phyloP scores from a whole-genome alignment of 1,140 invertebrate species.

The Eubasilissa regina region DNA sequence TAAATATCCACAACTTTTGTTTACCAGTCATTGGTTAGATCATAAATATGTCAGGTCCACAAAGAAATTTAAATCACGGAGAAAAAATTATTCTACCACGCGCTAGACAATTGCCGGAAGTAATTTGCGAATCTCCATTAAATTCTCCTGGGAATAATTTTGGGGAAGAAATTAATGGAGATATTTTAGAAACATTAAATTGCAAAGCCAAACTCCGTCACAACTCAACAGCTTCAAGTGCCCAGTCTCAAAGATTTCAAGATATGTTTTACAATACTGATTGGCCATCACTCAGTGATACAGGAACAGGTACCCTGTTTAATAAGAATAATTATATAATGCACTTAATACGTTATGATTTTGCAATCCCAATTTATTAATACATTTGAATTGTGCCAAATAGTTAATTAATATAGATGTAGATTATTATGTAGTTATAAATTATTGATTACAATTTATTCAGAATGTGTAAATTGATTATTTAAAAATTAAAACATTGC shows the following conservation, averaged over 20 bases:
- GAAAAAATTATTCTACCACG: conserved; percentile 42
- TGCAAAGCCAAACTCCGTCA: conserved; percentile 22
- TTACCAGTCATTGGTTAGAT: too few species aligned
- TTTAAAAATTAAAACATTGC: too few species aligned
- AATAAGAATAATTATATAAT: not conserved
- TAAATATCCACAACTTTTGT: too few species aligned
- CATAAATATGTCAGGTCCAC: conserved; percentile 51
- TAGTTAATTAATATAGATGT: too few species aligned
- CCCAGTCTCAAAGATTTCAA: conserved; percentile 52
- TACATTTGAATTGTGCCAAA: too few species aligned
- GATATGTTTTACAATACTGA: conserved; percentile 51
- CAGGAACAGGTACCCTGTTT: conserved; percentile 51
- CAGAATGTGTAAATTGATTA: too few species aligned
- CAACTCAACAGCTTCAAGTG: conserved; percentile 49
- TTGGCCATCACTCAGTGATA: conserved; percentile 58
- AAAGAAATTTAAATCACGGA: conserved; percentile 44
- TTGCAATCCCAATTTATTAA: not conserved
- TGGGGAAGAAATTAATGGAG: conserved; percentile 41
- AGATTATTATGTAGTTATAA: too few species aligned
- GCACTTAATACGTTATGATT: not conserved
- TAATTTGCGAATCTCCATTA: conserved; percentile 36
- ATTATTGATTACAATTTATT: too few species aligned
- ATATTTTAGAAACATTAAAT: conserved; percentile 6
- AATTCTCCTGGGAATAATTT: conserved; percentile 40
- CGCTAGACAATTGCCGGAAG: conserved; percentile 49